Percentiles rank a stretch among this genome's conserved stretches.
These are phyloP conservation scores for Gymnopithys bicolor DNA, from an alignment of 2,797 vertebrate species.

Conservation along the genomic window DNA sequence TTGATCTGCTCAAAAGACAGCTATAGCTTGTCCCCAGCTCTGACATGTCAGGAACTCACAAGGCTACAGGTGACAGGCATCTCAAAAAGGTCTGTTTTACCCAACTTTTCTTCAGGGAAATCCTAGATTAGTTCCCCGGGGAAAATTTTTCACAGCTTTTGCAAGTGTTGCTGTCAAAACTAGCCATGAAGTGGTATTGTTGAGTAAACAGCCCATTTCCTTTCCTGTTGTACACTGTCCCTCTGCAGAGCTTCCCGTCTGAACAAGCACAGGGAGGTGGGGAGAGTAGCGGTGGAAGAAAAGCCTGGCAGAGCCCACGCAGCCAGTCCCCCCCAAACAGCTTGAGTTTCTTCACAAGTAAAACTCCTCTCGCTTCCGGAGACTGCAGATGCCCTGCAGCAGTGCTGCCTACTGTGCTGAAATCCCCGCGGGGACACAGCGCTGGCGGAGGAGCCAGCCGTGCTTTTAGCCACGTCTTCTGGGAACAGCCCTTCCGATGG, in stretches of 20 bases:
- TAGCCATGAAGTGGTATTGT: not conserved
- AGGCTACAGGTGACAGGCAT: not conserved
- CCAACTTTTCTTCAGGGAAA: not conserved
- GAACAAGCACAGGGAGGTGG: not conserved
- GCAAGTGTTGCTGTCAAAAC: not conserved
- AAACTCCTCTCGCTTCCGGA: not conserved
- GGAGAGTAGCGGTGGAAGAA: not conserved
- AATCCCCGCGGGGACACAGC: rapidly evolving
- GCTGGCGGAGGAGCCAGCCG: rapidly evolving
- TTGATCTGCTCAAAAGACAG: not conserved
- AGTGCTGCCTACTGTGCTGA: not conserved
- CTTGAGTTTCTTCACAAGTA: not conserved
- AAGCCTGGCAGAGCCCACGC: not conserved
- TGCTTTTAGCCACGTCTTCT: not conserved
- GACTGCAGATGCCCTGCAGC: constrained; percentile 21
- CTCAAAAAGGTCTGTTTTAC: not conserved
- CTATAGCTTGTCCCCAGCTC: not conserved
- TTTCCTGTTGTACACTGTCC: not conserved
- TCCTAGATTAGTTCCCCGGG: not conserved
- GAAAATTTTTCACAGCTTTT: not conserved
- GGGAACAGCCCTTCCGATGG: not conserved
- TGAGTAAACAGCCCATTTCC: not conserved
- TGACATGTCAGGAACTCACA: not conserved
- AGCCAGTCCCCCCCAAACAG: not conserved
- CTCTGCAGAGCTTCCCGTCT: not conserved